These are phyloP conservation scores for Apomyelois bistriatella DNA, from an alignment of 2,888 invertebrate genomes.

Conservation along the genomic window DNA sequence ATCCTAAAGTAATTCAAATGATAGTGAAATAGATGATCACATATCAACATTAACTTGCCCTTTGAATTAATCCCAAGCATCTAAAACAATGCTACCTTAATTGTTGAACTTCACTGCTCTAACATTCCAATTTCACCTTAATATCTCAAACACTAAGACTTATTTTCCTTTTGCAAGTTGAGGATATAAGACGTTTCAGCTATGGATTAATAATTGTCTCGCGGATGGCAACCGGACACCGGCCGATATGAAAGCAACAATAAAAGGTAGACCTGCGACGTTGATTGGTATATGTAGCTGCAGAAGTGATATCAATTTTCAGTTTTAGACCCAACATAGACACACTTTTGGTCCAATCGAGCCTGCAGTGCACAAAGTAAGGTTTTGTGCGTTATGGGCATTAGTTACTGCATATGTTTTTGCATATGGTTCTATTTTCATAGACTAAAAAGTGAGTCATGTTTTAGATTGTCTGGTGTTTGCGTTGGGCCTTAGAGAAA, in stretches of 20 bases:
- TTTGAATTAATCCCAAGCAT: background rate
- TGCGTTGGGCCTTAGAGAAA: too few relatives aligned
- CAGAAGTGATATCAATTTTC: background rate
- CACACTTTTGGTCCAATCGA: too few relatives aligned
- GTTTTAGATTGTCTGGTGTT: too few relatives aligned
- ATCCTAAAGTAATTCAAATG: background rate
- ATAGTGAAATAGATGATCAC: background rate
- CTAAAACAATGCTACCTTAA: background rate
- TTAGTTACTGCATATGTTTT: too few relatives aligned
- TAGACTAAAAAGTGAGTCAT: too few relatives aligned
- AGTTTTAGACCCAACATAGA: too few relatives aligned
- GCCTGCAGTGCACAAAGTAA: too few relatives aligned
- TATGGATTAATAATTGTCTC: constrained; percentile 51
- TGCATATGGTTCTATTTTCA: too few relatives aligned
- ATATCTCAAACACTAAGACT: background rate
- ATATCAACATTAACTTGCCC: background rate
- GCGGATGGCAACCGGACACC: constrained; percentile 76
- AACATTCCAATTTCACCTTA: background rate
- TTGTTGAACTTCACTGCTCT: background rate
- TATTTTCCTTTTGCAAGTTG: background rate
- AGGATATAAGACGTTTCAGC: constrained; percentile 27
- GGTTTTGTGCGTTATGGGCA: too few relatives aligned
- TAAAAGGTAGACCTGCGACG: constrained; percentile 74
- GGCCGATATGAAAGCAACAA: constrained; percentile 72
- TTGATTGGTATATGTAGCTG: constrained; percentile 59